Evolutionary conservation across 2,888 invertebrate species (phyloP), one percentile per base, ranked within the genome.

Genomic region (Dasypogon diadema): DNA sequence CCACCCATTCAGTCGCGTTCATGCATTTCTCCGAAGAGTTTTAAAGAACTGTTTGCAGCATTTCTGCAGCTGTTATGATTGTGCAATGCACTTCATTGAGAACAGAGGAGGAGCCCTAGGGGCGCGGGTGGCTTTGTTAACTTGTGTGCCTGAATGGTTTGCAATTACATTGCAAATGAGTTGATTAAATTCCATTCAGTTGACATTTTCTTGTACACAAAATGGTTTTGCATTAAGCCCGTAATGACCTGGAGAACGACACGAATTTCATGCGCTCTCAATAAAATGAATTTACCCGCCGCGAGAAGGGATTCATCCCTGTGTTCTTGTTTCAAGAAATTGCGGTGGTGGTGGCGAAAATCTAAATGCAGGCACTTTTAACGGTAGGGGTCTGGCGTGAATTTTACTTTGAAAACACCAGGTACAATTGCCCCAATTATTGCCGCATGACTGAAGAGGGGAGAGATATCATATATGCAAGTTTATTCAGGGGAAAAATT

Each of bases 151-250:
- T 51, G 51, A 51, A 51, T 21, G 51, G 51, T 51, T 51, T 51
- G 51, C 2, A 51, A 51, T 51, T 51, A 51, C 51, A 51, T 51
- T 51, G 51, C 51, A 51, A 51, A 51, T 51, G 51, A 51, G 16
- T 51, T 51, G 51, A 51, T 51, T 51, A 14, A 51, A 51, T 51
- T 51, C 18, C 18, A 51, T 51, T 16, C 51, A 51, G 51, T 51
- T 51, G 21, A 51, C 51, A n/a, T 21, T 51, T 51, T 51, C 21
- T 51, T 51, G 51, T 12, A 51, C 12, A 42, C 42, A n/a, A 42
- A 42, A 3, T 30, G 30, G 30, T 8, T 30, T 8, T 30, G 8
- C 8, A 8, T 5, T 30, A 30, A 42, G n/a, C 12, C 3, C 8
- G 42, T 12, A 42, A 42, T 42, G 12, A n/a, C 42, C 42, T 42